phyloP scores from a whole-genome alignment of 1,140 invertebrate species.

The Paracyclopina nana region DNA sequence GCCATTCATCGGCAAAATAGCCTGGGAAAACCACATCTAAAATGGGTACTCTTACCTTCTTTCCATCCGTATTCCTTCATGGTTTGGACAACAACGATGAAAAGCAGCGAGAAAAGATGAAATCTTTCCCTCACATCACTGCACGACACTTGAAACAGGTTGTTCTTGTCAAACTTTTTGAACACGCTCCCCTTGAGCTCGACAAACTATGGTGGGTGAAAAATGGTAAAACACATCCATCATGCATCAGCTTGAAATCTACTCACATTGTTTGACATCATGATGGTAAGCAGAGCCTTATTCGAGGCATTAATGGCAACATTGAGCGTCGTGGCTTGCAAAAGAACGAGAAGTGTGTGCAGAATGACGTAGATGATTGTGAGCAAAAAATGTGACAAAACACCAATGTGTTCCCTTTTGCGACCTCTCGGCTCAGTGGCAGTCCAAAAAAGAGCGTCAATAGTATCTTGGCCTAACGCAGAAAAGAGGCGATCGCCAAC shows the following conservation, averaged over 20 bases:
- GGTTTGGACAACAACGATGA: slow-evolving; percentile 88
- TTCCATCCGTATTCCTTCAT: slow-evolving; percentile 97
- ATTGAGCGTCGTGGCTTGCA: slow-evolving; percentile 57
- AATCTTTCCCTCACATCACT: slow-evolving; percentile 93
- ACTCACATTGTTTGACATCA: slow-evolving; percentile 99
- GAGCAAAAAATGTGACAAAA: slow-evolving; percentile 67
- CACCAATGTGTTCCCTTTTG: slow-evolving; percentile 60
- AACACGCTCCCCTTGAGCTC: slow-evolving; percentile 97
- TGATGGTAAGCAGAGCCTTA: slow-evolving; percentile 88
- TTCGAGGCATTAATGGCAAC: slow-evolving; percentile 98
- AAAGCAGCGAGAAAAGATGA: slow-evolving; percentile 69
- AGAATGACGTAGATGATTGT: slow-evolving; percentile 78
- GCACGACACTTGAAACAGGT: slow-evolving; percentile 72
- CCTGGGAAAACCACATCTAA: too few species aligned
- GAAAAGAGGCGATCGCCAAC: slow-evolving; percentile 82
- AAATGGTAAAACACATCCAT: slow-evolving; percentile 15
- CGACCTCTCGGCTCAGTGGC: slow-evolving; percentile 72
- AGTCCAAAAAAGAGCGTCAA: slow-evolving; percentile 93
- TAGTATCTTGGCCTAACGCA: slow-evolving; percentile 92
- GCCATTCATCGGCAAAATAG: too few species aligned
- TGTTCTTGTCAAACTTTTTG: slow-evolving; percentile 97
- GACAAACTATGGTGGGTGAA: slow-evolving; percentile 56
- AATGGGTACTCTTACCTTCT: slow-evolving; percentile 30
- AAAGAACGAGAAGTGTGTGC: slow-evolving; percentile 74
- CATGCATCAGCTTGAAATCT: slow-evolving; percentile 11